These are phyloP conservation scores for Polypedilum vanderplanki DNA, from an alignment of 1,140 invertebrate genomes.

Conservation along the genomic window DNA sequence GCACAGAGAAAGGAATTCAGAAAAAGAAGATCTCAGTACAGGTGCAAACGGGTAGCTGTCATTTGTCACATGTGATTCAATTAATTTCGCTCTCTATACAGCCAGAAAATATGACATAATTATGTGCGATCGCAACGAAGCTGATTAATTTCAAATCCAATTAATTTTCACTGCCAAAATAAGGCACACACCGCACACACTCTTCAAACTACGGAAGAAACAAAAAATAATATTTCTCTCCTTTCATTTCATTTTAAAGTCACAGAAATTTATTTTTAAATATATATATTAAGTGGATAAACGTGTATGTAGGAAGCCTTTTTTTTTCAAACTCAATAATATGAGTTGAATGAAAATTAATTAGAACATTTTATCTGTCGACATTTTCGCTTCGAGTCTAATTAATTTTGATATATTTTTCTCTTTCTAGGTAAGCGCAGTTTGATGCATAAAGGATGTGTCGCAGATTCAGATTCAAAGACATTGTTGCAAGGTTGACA, in stretches of 20 bases:
- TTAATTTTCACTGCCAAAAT: too few relatives aligned
- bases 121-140: too few relatives aligned
- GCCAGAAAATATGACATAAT: too few relatives aligned
- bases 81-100: too few relatives aligned
- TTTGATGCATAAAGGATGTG: not conserved
- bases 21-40: too few relatives aligned
- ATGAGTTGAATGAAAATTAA: constrained; percentile 13
- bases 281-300: not conserved
- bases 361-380: constrained; percentile 3
- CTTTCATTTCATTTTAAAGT: constrained; percentile 1
- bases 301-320: not conserved
- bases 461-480: not conserved
- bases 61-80: too few relatives aligned
- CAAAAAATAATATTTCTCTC: not conserved
- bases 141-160: too few relatives aligned
- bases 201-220: not conserved
- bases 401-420: constrained; percentile 24
- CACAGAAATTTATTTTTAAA: constrained; percentile 9
- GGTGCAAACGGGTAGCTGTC: too few relatives aligned
- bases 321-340: not conserved
- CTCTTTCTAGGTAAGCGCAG: constrained; percentile 25
- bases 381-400: not conserved
- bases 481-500: too few relatives aligned
- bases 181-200: too few relatives aligned
- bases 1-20: too few relatives aligned